These are phyloP conservation scores for Xanthorhoe designata DNA, from an alignment of 2,888 invertebrate species.

Conservation along the genomic window DNA sequence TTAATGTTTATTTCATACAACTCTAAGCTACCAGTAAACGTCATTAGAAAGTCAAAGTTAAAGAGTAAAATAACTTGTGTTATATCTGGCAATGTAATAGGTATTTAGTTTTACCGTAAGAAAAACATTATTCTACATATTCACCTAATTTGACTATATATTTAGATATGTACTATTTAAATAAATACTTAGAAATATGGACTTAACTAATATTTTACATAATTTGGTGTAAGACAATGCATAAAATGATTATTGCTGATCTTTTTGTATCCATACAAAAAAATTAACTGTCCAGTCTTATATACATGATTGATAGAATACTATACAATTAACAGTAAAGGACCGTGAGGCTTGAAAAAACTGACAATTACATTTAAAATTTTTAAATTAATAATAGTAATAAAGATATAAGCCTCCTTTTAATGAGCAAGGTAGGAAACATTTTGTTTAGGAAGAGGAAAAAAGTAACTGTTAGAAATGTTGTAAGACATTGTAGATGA, in stretches of 20 bases:
- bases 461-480: neutral
- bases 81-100: constrained; percentile 17
- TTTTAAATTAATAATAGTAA: neutral
- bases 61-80: neutral
- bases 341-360: constrained; percentile 50
- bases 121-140: constrained; percentile 22
- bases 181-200: constrained; percentile 39
- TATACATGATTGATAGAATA: constrained; percentile 42
- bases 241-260: constrained; percentile 51
- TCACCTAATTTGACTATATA: constrained; percentile 30
- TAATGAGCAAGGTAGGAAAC: neutral
- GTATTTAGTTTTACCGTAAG: constrained; percentile 13
- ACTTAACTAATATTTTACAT: constrained; percentile 45
- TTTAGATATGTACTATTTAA: constrained; percentile 40
- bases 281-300: constrained; percentile 52
- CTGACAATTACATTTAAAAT: constrained; percentile 7
- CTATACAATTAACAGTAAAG: constrained; percentile 41
- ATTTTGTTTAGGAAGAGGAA: neutral
- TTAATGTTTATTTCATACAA: constrained; percentile 14
- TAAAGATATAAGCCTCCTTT: neutral
- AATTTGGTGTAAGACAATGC: constrained; percentile 54
- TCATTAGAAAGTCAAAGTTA: constrained; percentile 3
- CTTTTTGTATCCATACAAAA: constrained; percentile 44
- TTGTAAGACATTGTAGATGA: neutral
- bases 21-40: neutral